Base-by-base conservation (phyloP, 2,113 vertebrate species). In the Pelusios castaneus region DNA sequence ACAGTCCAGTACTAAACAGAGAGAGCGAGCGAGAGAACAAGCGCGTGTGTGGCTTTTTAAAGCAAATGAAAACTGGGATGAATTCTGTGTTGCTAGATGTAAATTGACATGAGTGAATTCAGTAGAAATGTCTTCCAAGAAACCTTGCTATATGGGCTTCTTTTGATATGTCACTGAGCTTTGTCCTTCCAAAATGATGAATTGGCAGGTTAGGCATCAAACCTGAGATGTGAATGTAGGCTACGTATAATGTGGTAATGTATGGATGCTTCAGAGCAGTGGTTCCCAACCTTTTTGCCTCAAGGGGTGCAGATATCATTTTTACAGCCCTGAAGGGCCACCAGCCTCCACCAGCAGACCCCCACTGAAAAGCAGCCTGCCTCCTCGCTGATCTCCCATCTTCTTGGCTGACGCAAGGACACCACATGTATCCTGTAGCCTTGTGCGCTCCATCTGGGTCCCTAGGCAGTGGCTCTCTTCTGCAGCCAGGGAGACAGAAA, bases 111-210 rank as follows among this genome's bases (percentile, higher is more conserved):
- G 84, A 6, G 5, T 34, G 5, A 34, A 27, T 88, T 92, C 86
- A 27, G 87, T n/a, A 34, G 81, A 87, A 91, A 41, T 24, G 24
- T 79, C 43, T 63, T 13, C 19, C 14, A 17, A 38, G 84, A 58
- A 86, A 86, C 31, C 7, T n/a, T 89, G 4, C 45, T 94, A 2
- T 0, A 56, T 25, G n/a, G 17, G 80, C 93, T 5, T 90, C 78
- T 12, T 3, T 77, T 90, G 58, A 58, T 93, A 94, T 88, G 55
- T 94, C 82, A 82, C 73, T 24, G 77, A 90, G 31, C 56, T 97
- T 88, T 96, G 90, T 95, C 85, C 85, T 96, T 95, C 43, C 0
- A 91, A 92, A 91, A 31, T 85, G 75, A 41, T 91, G 10, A 31
- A 10, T 81, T 85, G 80, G 67, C 45, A 82, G 54, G 45, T 76